Conservation (phyloP, 2,888 invertebrate genomes). For the Cactoblastis cactorum region DNA sequence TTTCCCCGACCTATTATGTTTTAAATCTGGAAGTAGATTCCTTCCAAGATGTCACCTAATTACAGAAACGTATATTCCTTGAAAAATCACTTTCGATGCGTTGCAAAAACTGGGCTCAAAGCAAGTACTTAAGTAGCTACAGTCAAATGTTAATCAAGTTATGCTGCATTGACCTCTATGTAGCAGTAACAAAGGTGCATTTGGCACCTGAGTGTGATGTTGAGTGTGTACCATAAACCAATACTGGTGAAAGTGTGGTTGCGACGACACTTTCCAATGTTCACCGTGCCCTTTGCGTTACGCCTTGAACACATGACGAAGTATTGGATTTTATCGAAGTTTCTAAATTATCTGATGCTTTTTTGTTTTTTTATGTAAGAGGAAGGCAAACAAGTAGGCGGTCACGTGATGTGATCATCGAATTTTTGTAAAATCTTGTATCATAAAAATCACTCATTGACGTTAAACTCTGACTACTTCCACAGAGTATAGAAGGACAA, state of each 20-base stretch:
- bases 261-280: slow-evolving; percentile 25
- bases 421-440: too few species aligned
- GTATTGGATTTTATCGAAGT: not conserved
- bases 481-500: too few species aligned
- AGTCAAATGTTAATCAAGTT: too few species aligned
- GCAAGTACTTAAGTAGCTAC: too few species aligned
- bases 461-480: too few species aligned
- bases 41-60: too few species aligned
- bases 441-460: too few species aligned
- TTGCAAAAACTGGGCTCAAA: slow-evolving; percentile 32
- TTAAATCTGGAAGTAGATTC: not conserved
- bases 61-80: slow-evolving; percentile 19
- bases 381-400: too few species aligned
- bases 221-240: slow-evolving; percentile 12
- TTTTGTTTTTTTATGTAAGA: not conserved
- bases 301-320: not conserved
- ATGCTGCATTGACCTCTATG: too few species aligned
- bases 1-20: too few species aligned
- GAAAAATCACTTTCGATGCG: slow-evolving; percentile 39
- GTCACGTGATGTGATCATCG: too few species aligned
- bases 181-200: too few species aligned
- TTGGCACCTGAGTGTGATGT: not conserved
- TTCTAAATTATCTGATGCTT: not conserved
- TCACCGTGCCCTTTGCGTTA: slow-evolving; percentile 20
- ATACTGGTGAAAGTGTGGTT: slow-evolving; percentile 16